Conservation (phyloP, 2,797 vertebrate genomes). For the Phrynocephalus vlangalii region DNA sequence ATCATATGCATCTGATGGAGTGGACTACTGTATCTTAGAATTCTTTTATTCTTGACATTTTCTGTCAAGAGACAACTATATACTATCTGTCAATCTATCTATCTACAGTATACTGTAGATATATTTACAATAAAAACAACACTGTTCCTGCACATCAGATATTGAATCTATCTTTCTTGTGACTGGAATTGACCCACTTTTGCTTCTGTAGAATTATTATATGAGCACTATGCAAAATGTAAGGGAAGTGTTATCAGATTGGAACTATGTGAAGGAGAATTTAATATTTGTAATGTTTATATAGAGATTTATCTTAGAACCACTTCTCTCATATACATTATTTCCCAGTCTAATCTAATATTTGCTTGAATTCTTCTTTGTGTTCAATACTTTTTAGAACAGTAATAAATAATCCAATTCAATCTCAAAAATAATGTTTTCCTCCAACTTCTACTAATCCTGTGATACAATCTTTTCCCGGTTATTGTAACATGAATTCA, state of each 20-base stretch:
- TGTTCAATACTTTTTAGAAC: slow-evolving; percentile 80
- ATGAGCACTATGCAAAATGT: slow-evolving; percentile 72
- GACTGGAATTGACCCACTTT: slow-evolving; percentile 35
- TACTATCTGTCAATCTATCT: background rate
- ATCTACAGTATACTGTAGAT: background rate
- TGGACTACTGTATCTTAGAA: background rate
- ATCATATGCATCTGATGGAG: background rate
- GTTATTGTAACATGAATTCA: slow-evolving; percentile 74
- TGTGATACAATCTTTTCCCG: slow-evolving; percentile 74
- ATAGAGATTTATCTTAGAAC: slow-evolving; percentile 77
- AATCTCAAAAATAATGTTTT: slow-evolving; percentile 81
- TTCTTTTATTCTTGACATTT: background rate
- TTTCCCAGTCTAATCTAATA: slow-evolving; percentile 78
- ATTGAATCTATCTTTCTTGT: slow-evolving; percentile 38
- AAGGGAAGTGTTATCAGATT: slow-evolving; percentile 72
- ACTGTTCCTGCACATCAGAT: background rate
- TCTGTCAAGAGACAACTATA: background rate
- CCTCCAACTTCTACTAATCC: slow-evolving; percentile 78
- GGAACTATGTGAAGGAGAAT: slow-evolving; percentile 72
- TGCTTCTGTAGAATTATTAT: slow-evolving; percentile 53
- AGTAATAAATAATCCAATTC: slow-evolving; percentile 81
- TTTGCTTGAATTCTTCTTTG: slow-evolving; percentile 75
- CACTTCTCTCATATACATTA: slow-evolving; percentile 75
- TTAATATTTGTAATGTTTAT: slow-evolving; percentile 82
- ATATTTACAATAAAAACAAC: slow-evolving; percentile 18